Percentiles rank a stretch among this genome's conserved stretches.
These are phyloP conservation scores for Pandemis corylana DNA, from an alignment of 2,888 invertebrate species.

Conservation along the genomic window DNA sequence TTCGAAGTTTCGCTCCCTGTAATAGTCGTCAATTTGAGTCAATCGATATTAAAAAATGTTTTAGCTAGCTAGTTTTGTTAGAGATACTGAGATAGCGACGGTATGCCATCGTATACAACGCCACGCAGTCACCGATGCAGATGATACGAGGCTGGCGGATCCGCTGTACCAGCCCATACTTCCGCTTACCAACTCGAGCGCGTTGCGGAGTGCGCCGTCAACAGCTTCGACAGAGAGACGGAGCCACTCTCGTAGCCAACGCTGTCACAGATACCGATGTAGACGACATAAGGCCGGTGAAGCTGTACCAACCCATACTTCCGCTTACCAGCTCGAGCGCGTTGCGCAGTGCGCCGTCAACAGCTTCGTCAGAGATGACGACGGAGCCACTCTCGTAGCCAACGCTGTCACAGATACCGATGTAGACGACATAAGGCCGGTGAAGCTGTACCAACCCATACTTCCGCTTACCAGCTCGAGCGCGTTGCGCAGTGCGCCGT, in stretches of 20 bases:
- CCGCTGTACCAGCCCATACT: too few species aligned
- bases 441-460: not conserved
- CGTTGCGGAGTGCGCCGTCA: constrained; percentile 93
- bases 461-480: constrained; percentile 90
- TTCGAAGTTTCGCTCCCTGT: too few species aligned
- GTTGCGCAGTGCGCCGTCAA: constrained; percentile 94
- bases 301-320: not conserved
- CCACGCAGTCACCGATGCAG: too few species aligned
- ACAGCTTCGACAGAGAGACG: constrained; percentile 67
- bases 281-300: not conserved
- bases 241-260: too few species aligned
- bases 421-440: not conserved
- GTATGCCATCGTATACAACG: too few species aligned
- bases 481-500: constrained; percentile 92
- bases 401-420: too few species aligned
- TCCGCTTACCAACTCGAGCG: constrained; percentile 91
- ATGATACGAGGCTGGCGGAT: too few species aligned
- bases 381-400: too few species aligned
- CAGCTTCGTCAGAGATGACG: constrained; percentile 49
- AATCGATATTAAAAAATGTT: too few species aligned
- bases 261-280: too few species aligned
- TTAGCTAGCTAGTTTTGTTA: too few species aligned
- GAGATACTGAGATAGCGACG: not conserved
- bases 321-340: constrained; percentile 91
- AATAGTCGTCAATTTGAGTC: too few species aligned